A percentile compares a stretch with the other conserved stretches of the same genome.
phyloP scores from a whole-genome alignment of 1,140 invertebrate genomes.

The Heliconius hewitsoni region DNA sequence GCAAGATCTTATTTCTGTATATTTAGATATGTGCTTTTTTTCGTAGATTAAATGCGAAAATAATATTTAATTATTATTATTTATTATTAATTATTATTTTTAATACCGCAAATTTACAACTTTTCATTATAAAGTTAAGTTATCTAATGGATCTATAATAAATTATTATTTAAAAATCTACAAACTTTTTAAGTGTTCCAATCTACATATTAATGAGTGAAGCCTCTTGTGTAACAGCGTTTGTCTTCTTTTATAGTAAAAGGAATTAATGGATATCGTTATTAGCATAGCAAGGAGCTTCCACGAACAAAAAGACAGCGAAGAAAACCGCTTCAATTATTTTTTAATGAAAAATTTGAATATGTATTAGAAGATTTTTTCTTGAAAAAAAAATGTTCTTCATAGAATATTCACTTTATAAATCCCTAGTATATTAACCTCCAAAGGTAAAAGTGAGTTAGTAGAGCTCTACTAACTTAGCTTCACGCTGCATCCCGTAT shows the following conservation, averaged over 20 bases:
- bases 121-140: background rate
- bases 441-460: no score
- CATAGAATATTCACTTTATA: no score
- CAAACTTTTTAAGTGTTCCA: constrained; percentile 23
- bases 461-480: no score
- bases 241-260: constrained; percentile 28
- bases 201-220: constrained; percentile 34
- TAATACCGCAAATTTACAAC: background rate
- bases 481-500: no score
- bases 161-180: constrained; percentile 13
- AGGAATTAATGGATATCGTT: constrained; percentile 32
- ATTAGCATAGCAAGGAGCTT: constrained; percentile 34
- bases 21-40: background rate
- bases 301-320: background rate
- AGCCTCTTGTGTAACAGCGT: constrained; percentile 10
- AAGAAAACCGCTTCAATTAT: constrained; percentile 7
- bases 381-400: no score
- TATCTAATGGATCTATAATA: background rate
- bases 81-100: background rate
- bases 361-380: background rate
- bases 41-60: no score
- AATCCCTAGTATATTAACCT: no score
- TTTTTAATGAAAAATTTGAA: background rate
- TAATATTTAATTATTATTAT: no score
- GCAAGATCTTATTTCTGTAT: background rate